Percentiles rank a stretch among this genome's conserved stretches.
phyloP scores from a whole-genome alignment of 2,888 invertebrate genomes.

The Argyra leucocephala region DNA sequence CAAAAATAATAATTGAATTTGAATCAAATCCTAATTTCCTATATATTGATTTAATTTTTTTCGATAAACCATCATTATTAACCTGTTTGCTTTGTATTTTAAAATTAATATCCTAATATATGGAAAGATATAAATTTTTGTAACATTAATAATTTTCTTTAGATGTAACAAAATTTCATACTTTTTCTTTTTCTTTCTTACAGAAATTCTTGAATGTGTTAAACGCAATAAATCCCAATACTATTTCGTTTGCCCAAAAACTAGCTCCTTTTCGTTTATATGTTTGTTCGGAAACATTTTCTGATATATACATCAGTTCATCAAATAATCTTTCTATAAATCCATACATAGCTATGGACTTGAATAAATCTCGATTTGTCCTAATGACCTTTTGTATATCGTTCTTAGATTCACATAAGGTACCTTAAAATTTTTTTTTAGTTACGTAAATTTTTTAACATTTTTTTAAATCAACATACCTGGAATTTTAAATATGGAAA shows the following conservation, averaged over 20 bases:
- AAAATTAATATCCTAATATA: conserved; percentile 29
- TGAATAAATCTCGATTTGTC: conserved; percentile 34
- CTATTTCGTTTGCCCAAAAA: conserved; percentile 39
- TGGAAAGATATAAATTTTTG: too few species aligned
- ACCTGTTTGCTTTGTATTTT: conserved; percentile 30
- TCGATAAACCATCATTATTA: conserved; percentile 28
- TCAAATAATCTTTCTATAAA: conserved; percentile 36
- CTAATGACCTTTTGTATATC: conserved; percentile 15
- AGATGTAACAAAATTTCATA: conserved; percentile 20
- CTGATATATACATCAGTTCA: conserved; percentile 32
- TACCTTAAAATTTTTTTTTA: conserved; percentile 2
- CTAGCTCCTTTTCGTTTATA: conserved; percentile 31
- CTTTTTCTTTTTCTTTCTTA: conserved; percentile 34
- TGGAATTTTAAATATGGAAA: conserved; percentile 32
- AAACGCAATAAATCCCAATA: conserved; percentile 33
- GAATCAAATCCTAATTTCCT: conserved; percentile 31
- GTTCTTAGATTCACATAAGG: conserved; percentile 17
- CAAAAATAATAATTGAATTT: conserved; percentile 34
- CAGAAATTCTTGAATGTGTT: conserved; percentile 36
- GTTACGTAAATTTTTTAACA: too few species aligned
- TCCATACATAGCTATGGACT: conserved; percentile 34
- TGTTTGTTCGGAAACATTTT: conserved; percentile 28
- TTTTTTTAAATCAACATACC: conserved; percentile 20
- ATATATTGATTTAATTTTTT: conserved; percentile 29
- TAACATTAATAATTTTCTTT: not conserved